Conservation (phyloP, 1,140 invertebrate genomes). For the Laupala kohalensis region DNA sequence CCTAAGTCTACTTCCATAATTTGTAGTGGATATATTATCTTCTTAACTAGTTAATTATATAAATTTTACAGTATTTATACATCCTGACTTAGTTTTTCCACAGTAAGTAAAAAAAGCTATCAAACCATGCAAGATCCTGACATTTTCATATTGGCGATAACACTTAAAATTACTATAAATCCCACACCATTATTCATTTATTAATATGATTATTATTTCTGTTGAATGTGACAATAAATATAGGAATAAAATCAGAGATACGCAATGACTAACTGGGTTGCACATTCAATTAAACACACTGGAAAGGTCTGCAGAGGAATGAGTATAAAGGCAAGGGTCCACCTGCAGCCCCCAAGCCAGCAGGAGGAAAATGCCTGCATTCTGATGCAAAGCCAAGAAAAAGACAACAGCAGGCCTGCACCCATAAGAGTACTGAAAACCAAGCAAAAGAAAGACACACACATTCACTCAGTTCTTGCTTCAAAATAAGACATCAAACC, state of each 20-base stretch:
- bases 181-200: conserved; percentile 3
- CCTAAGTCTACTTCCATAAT: background rate
- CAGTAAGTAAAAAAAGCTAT: conserved; percentile 8
- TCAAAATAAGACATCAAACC: background rate
- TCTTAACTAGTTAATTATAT: background rate
- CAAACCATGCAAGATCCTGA: conserved; percentile 16
- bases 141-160: background rate
- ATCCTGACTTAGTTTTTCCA: conserved; percentile 14
- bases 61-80: conserved; percentile 7
- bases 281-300: background rate
- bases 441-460: background rate
- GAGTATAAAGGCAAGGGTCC: background rate
- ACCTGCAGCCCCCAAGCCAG: background rate
- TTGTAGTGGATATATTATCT: background rate
- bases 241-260: background rate
- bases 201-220: background rate
- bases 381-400: background rate
- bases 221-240: background rate
- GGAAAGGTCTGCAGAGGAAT: background rate
- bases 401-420: background rate
- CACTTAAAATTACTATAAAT: background rate
- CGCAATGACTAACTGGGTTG: background rate
- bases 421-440: background rate
- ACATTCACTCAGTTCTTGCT: background rate
- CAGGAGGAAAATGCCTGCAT: background rate